These are phyloP conservation scores for Porites evermanni DNA, from an alignment of 92 coral and sea anemone genomes.

Conservation along the genomic window DNA sequence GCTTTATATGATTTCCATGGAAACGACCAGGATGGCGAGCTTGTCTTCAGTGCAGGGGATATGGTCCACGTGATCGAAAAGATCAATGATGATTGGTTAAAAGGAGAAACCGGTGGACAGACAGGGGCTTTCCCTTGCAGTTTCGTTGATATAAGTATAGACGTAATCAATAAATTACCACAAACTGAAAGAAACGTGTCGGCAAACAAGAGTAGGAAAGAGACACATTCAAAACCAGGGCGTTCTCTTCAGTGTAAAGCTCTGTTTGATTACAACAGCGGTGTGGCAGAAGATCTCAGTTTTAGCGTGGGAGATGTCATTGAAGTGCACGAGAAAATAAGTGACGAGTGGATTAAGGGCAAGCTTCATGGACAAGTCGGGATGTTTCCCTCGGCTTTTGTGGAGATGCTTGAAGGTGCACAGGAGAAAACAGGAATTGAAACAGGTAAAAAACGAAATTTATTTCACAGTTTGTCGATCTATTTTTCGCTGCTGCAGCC, in stretches of 20 bases:
- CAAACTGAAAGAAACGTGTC: not conserved
- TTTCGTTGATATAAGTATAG: conserved; percentile 77
- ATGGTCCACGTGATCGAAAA: conserved; percentile 72
- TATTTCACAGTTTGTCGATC: too few relatives aligned
- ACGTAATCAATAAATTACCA: conserved; percentile 41
- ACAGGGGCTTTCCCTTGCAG: conserved; percentile 84
- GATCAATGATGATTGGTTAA: conserved; percentile 91
- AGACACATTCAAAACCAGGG: not conserved
- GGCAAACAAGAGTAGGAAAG: not conserved
- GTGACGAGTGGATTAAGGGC: conserved; percentile 93
- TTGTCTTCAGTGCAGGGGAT: conserved; percentile 78
- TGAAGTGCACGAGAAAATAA: conserved; percentile 65
- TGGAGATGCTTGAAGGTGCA: conserved; percentile 74
- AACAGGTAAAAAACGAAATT: conserved; percentile 2
- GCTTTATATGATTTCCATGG: conserved; percentile 86
- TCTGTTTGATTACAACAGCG: conserved; percentile 78
- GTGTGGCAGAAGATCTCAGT: conserved; percentile 73
- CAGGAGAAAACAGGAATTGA: not conserved
- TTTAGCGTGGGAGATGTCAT: conserved; percentile 79
- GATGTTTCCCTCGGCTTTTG: conserved; percentile 91
- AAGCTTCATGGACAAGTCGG: conserved; percentile 73
- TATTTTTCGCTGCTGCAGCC: too few relatives aligned
- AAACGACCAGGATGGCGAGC: conserved; percentile 73
- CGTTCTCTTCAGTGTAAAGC: conserved; percentile 60
- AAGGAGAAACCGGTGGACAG: conserved; percentile 64